Evolutionary conservation across 2,888 invertebrate genomes (phyloP).

Genomic region (Thymelicus lineola): DNA sequence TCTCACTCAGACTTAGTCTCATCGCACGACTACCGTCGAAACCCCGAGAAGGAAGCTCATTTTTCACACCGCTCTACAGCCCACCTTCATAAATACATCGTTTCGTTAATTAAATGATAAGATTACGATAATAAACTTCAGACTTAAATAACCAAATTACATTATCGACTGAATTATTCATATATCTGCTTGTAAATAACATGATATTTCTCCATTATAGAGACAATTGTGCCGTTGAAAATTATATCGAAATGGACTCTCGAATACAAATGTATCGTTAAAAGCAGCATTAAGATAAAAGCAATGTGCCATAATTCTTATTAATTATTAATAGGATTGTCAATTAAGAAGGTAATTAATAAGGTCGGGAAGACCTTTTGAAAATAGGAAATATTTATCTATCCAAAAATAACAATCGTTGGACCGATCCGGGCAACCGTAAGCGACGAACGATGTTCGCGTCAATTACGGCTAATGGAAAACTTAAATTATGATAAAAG

Average conservation of each 20-base stretch:
- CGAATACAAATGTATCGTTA: slow-evolving; percentile 77
- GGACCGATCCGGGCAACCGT: slow-evolving; percentile 71
- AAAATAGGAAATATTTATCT: slow-evolving; percentile 81
- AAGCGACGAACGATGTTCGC: slow-evolving; percentile 84
- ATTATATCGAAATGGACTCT: slow-evolving; percentile 76
- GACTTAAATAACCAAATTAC: slow-evolving; percentile 54
- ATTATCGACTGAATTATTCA: slow-evolving; percentile 66
- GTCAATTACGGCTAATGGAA: slow-evolving; percentile 85
- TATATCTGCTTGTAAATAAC: slow-evolving; percentile 69
- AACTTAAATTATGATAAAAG: slow-evolving; percentile 86
- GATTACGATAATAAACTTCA: slow-evolving; percentile 50
- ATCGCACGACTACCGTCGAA: slow-evolving; percentile 32
- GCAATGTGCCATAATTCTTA: slow-evolving; percentile 77
- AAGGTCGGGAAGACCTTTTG: slow-evolving; percentile 68
- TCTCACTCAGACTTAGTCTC: slow-evolving; percentile 48
- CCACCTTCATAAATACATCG: slow-evolving; percentile 7
- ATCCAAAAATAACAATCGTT: slow-evolving; percentile 79
- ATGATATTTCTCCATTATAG: slow-evolving; percentile 78
- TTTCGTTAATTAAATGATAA: slow-evolving; percentile 35
- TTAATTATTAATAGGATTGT: slow-evolving; percentile 81
- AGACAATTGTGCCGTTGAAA: slow-evolving; percentile 67
- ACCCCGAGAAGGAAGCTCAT: slow-evolving; percentile 36
- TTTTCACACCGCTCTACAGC: background rate
- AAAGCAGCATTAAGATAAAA: slow-evolving; percentile 82
- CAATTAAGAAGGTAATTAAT: slow-evolving; percentile 78